Base-by-base conservation (phyloP, 2,113 vertebrate genomes). In the Psittacula cyanocephala region DNA sequence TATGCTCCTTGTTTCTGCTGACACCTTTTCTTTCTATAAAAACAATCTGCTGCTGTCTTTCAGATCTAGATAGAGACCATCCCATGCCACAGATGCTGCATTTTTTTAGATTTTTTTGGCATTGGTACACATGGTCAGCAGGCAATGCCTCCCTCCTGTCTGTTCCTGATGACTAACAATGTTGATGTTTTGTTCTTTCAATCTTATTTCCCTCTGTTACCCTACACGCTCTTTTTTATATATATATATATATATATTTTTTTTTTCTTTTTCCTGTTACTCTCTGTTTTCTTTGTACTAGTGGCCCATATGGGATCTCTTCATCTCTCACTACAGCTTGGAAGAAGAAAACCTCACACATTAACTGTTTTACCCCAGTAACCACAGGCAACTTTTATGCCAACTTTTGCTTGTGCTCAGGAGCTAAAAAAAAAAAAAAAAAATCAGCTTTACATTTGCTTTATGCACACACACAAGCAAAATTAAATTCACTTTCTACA, bases 21-120 rank as follows among this genome's bases (percentile, higher is more conserved):
- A 96, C 95, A 98, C 96, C 97, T 97, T 97, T 96, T 96, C 97
- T 95, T 95, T 97, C 96, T 97, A 94, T 91, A 93, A 97, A 98
- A 98, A 98, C 97, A 98, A 97, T 96, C 97, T 96, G 97, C 96
- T 95, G 95, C 96, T 97, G 95, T 88, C 95, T 92, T 96, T 98
- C 95, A 97, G 96, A 98, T 97, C 92, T 97, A 76, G 91, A 95
- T 86, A 92, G 19, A 92, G 46, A 49, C 93, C 89, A 96, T 89
- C 91, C 91, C 91, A 62, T 97, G 91, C 88, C 90, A 86, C 97
- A 98, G 97, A 98, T 97, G 97, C 95, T 0, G 22, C 39, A 81
- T 97, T 97, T 88, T 97, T 97, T 96, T 86, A 95, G 89, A 31
- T 80, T 92, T 80, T 80, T 93, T 96, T 88, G 95, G 97, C 94